Conservation (phyloP, 2,797 vertebrate genomes). For the Vespertilio murinus region DNA sequence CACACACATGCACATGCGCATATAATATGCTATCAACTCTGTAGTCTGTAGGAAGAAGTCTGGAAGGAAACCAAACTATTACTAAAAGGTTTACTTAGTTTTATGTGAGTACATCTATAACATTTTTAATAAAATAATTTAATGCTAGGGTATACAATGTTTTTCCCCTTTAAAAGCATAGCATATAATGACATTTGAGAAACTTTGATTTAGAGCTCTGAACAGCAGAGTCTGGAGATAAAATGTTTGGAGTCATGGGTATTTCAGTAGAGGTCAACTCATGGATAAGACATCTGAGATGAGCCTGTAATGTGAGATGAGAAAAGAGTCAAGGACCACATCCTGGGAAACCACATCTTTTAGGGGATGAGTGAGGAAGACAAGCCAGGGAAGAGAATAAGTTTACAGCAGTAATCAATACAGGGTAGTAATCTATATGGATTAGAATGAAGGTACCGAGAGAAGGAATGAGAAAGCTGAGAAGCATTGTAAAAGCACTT, state of each 20-base stretch:
- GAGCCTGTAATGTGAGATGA: neutral
- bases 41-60: constrained; percentile 13
- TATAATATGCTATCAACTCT: neutral
- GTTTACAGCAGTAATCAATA: neutral
- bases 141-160: neutral
- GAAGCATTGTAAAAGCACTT: neutral
- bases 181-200: neutral
- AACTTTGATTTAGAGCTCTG: constrained; percentile 23
- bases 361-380: neutral
- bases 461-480: neutral
- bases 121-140: constrained; percentile 44
- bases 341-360: neutral
- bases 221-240: neutral
- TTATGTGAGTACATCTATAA: neutral
- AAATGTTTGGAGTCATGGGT: neutral
- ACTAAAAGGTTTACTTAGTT: constrained; percentile 8
- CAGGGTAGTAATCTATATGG: neutral
- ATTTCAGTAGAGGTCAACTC: neutral
- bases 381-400: neutral
- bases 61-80: neutral
- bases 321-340: neutral
- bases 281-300: neutral
- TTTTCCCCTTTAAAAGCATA: constrained; percentile 24
- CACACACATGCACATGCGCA: neutral
- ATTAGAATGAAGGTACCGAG: neutral